phyloP scores from a whole-genome alignment of 2,888 invertebrate species.

The Baccha elongata region DNA sequence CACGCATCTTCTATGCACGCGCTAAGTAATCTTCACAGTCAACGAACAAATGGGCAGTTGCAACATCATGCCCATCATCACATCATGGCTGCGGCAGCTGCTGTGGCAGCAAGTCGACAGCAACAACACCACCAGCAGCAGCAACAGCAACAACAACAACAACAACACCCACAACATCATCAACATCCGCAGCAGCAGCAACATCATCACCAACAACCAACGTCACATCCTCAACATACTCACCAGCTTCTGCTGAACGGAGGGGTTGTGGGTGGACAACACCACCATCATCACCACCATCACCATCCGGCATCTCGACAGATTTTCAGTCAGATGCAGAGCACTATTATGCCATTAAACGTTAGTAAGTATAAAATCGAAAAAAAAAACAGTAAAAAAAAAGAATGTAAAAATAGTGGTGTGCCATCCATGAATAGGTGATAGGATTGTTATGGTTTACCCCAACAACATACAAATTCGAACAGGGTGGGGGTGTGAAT shows the following conservation, averaged over 20 bases:
- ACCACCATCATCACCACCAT: conserved; percentile 69
- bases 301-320: conserved; percentile 77
- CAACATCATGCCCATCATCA: conserved; percentile 78
- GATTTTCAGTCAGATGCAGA: conserved; percentile 82
- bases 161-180: conserved; percentile 62
- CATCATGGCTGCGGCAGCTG: conserved; percentile 80
- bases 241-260: conserved; percentile 66
- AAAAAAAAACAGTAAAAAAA: conserved; percentile 11
- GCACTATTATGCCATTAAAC: conserved; percentile 82
- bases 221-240: conserved; percentile 59
- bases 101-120: conserved; percentile 76
- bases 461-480: background rate
- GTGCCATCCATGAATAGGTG: conserved; percentile 57
- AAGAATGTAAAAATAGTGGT: conserved; percentile 42
- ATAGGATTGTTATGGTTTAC: conserved; percentile 57
- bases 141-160: conserved; percentile 76
- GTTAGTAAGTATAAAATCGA: conserved; percentile 81
- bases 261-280: conserved; percentile 61
- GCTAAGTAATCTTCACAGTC: conserved; percentile 80
- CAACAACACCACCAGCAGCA: conserved; percentile 77
- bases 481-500: conserved; percentile 8
- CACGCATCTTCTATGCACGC: conserved; percentile 81
- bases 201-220: conserved; percentile 72
- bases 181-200: conserved; percentile 62
- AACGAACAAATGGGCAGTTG: conserved; percentile 77